Conservation (phyloP, 2,113 vertebrate species). For the Callaeas wilsoni region DNA sequence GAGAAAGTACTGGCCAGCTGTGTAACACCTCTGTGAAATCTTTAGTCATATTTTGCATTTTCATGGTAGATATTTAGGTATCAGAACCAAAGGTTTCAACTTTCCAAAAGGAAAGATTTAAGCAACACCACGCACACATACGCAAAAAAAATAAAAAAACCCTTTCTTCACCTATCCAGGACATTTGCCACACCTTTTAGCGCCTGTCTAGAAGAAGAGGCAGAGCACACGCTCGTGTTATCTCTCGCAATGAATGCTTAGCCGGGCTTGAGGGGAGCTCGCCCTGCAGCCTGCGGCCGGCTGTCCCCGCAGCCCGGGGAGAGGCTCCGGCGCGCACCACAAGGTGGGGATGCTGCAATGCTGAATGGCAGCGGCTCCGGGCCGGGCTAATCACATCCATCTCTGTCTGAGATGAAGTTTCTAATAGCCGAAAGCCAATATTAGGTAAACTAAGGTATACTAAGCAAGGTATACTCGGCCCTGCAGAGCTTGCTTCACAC, state of each 20-base stretch:
- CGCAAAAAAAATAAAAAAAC: too few species aligned
- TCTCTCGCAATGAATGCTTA: not conserved
- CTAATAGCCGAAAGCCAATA: not conserved
- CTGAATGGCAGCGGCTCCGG: not conserved
- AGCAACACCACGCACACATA: not conserved
- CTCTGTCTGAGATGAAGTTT: not conserved
- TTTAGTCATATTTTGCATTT: not conserved
- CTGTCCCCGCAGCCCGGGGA: not conserved
- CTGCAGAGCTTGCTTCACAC: fast-evolving
- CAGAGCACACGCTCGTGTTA: too few species aligned
- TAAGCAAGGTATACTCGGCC: not conserved
- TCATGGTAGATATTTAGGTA: not conserved
- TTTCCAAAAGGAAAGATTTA: not conserved
- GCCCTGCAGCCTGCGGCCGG: fast-evolving
- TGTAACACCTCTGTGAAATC: not conserved
- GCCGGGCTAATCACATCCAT: not conserved
- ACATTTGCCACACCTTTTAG: not conserved
- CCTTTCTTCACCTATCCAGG: not conserved
- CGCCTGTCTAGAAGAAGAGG: fast-evolving
- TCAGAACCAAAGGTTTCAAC: not conserved
- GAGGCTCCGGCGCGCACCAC: not conserved
- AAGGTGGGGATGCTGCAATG: constrained; percentile 61
- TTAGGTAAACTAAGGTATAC: not conserved
- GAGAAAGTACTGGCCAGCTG: not conserved
- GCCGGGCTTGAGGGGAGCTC: not conserved